Percentiles rank a stretch among this genome's conserved stretches.
These are phyloP conservation scores for Cheilosia soror DNA, from an alignment of 2,888 invertebrate genomes.

Conservation along the genomic window DNA sequence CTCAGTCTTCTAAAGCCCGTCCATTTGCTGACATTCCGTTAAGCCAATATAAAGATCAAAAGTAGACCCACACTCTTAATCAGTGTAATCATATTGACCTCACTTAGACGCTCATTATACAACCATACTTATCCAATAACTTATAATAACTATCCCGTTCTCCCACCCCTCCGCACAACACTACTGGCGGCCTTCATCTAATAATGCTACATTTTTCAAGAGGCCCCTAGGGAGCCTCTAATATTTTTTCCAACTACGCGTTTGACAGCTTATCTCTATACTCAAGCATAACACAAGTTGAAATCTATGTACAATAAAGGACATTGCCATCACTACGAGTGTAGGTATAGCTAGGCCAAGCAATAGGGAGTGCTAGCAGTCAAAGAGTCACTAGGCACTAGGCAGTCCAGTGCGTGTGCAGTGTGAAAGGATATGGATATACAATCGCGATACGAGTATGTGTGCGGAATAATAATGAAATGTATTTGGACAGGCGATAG, in stretches of 20 bases:
- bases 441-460: conserved; percentile 18
- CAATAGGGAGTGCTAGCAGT: conserved; percentile 32
- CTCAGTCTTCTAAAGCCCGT: no score
- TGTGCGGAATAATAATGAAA: conserved; percentile 44
- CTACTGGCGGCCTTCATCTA: not conserved
- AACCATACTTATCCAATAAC: conserved; percentile 11
- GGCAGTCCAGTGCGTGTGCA: conserved; percentile 22
- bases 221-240: conserved; percentile 15
- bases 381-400: not conserved
- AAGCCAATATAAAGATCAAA: not conserved
- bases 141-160: not conserved
- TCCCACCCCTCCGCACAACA: not conserved
- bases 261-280: conserved; percentile 10
- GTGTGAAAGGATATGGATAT: conserved; percentile 40
- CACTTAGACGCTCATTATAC: not conserved
- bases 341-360: not conserved
- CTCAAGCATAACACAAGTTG: conserved; percentile 27
- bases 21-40: not conserved
- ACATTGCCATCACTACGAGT: conserved; percentile 8
- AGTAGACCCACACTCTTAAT: not conserved
- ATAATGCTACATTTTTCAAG: conserved; percentile 6
- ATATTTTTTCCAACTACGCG: not conserved
- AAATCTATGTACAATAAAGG: conserved; percentile 16
- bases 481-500: conserved; percentile 44
- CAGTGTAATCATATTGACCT: not conserved